phyloP scores from a whole-genome alignment of 2,113 vertebrate species.

The Phylloscopus trochilus region DNA sequence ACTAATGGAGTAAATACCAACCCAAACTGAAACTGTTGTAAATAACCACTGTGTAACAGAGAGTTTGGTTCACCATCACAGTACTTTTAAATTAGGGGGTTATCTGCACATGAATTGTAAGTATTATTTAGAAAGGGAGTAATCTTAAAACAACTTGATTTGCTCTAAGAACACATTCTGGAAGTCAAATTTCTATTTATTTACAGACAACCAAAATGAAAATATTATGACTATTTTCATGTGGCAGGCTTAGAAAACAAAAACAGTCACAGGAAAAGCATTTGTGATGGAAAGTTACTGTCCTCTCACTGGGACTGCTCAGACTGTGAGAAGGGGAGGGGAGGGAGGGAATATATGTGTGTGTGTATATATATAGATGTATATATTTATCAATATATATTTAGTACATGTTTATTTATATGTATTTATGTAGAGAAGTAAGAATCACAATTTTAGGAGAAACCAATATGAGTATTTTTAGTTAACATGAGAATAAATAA shows the following conservation, averaged over 20 bases:
- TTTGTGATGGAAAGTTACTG: conserved; percentile 26
- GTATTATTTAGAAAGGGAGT: background rate
- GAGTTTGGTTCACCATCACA: background rate
- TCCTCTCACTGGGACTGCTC: background rate
- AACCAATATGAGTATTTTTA: background rate
- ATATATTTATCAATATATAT: background rate
- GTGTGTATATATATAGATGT: background rate
- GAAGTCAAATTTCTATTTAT: conserved; percentile 20
- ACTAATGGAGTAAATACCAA: background rate
- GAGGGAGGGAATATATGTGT: background rate
- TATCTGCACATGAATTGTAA: background rate
- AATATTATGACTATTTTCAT: conserved; percentile 38
- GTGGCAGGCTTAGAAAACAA: conserved; percentile 14
- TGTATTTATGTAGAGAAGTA: background rate
- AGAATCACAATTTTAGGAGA: background rate
- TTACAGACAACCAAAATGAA: conserved; percentile 27
- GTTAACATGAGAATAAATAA: background rate
- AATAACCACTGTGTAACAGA: background rate
- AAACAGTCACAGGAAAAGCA: conserved; percentile 12
- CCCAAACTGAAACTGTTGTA: background rate
- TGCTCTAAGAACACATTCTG: background rate
- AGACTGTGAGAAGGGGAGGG: background rate
- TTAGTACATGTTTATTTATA: background rate
- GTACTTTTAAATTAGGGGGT: background rate
- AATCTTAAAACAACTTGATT: background rate